These are phyloP conservation scores for Dryococelus australis DNA, from an alignment of 2,888 invertebrate species.

Conservation along the genomic window DNA sequence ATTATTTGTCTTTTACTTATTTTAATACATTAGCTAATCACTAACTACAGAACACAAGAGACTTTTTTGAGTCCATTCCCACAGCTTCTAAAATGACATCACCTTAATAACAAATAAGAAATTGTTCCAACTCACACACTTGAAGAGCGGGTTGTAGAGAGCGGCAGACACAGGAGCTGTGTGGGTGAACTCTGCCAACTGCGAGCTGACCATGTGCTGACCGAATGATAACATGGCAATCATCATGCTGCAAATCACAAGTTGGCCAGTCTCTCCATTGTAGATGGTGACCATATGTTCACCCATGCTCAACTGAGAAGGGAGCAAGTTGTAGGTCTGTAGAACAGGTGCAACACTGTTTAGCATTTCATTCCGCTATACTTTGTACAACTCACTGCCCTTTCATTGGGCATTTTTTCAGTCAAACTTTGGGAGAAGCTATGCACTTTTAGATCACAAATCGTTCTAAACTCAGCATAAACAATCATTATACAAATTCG, in stretches of 20 bases:
- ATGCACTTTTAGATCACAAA: no score
- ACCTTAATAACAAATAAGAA: no score
- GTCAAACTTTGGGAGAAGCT: no score
- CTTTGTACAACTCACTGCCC: neutral
- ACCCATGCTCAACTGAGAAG: constrained; percentile 68
- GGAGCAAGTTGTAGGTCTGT: constrained; percentile 72
- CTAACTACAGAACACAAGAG: no score
- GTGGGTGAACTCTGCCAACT: constrained; percentile 78
- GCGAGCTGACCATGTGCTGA: constrained; percentile 66
- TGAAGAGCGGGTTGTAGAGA: constrained; percentile 78
- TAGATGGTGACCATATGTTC: constrained; percentile 64
- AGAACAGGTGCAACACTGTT: neutral
- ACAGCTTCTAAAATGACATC: no score
- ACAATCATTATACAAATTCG: no score
- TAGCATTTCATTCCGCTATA: neutral
- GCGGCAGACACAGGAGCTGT: constrained; percentile 72
- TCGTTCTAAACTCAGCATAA: no score
- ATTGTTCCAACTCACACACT: constrained; percentile 58
- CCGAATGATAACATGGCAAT: constrained; percentile 71
- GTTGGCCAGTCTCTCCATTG: constrained; percentile 70
- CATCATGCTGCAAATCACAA: constrained; percentile 70
- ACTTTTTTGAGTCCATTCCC: no score
- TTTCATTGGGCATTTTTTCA: neutral
- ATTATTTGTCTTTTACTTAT: no score
- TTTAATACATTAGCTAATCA: no score